Evolutionary conservation across 2,797 vertebrate genomes (phyloP), one percentile per base, ranked within the genome.

Genomic region (Lates japonicus): DNA sequence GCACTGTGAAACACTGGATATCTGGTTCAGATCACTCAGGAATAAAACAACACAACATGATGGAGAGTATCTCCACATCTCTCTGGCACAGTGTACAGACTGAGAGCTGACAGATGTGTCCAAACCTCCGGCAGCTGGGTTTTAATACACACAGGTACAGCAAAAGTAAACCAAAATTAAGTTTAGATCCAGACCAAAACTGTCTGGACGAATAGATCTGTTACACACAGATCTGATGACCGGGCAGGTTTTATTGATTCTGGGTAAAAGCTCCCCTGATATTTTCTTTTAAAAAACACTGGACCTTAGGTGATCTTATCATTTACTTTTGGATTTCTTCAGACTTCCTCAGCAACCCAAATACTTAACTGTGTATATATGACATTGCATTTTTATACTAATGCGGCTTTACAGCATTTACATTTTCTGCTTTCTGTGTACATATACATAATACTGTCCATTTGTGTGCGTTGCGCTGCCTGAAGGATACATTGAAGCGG

Each of bases 1-100:
- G 97, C 39, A 99, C 98, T 3, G 98, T 98, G 87, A 99, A 99
- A 88, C 98, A 99, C 89, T 99, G 98, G 84, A 99, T 98, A 72
- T 98, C 98, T 99, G 95, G 70, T 73, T 73, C 0, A 61, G 13
- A 74, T 9, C 20, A 48, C 55, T 91, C 54, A 92, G 92, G 86
- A 86, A 71, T n/a, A 41, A 39, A 68, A 42, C 61, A 54, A 46
- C 49, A 77, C 41, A 13, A 4, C 29, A 57, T 35, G n/a, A 55
- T 31, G 12, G 44, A 49, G 25, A 42, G 33, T 11, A 33, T 65
- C 37, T 51, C 31, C 42, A 16, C 25, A 44, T 54, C 20, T 8
- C 19, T 19, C 5, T 58, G 51, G 66, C 20, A 60, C 8, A 46
- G 42, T 13, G 6, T 41, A 35, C 19, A 52, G 67, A 46, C 57